These are phyloP conservation scores for Drosophila flavopinicola DNA, from an alignment of 2,888 invertebrate genomes.

Conservation along the genomic window DNA sequence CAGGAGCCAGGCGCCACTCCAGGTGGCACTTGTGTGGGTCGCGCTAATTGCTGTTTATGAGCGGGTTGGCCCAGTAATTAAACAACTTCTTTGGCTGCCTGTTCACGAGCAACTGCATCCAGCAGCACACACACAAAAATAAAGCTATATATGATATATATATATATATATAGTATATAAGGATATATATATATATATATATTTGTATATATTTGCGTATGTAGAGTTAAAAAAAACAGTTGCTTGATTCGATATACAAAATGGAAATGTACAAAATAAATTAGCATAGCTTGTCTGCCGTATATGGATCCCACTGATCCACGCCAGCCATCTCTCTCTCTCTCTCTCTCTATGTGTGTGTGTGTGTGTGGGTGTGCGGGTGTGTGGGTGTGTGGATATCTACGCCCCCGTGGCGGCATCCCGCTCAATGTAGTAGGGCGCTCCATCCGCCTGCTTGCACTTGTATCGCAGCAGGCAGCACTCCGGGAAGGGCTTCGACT, in stretches of 20 bases:
- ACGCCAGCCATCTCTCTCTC: background rate
- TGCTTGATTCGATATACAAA: conserved; percentile 41
- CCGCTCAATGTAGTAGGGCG: conserved; percentile 76
- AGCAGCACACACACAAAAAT: background rate
- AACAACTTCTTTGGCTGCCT: conserved; percentile 48
- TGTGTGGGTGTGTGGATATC: background rate
- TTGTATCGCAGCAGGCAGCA: conserved; percentile 82
- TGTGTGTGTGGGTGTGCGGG: background rate
- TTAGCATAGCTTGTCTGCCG: conserved; percentile 40
- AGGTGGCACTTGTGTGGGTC: conserved; percentile 15
- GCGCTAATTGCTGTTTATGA: conserved; percentile 76
- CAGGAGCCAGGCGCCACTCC: conserved; percentile 1
- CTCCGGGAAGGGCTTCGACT: conserved; percentile 78
- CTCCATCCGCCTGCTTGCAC: conserved; percentile 75
- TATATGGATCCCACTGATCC: background rate
- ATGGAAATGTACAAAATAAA: conserved; percentile 54
- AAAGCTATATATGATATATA: background rate
- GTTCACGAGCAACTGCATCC: conserved; percentile 15
- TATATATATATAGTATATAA: no score
- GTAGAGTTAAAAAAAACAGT: conserved; percentile 34
- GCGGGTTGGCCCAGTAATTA: conserved; percentile 70
- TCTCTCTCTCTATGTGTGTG: no score
- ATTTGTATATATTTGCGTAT: background rate
- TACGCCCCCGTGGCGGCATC: conserved; percentile 54
- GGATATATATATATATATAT: no score